A percentile compares a stretch with the other conserved stretches of the same genome.
Conservation (phyloP, 2,797 vertebrate species). For the Ctenochaetus hawaiiensis region DNA sequence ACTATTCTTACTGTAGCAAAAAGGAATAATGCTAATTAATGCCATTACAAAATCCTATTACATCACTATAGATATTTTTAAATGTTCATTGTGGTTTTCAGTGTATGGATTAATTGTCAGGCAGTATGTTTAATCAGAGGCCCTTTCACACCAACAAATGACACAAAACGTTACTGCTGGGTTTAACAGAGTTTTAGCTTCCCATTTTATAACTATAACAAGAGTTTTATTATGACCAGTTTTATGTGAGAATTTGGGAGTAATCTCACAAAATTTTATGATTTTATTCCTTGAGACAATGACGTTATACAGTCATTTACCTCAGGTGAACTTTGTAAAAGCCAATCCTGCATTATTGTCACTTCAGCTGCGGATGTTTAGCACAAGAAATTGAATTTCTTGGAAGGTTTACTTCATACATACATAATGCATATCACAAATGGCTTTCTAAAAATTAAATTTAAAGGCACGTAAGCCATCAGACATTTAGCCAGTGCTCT, state of each 20-base stretch:
- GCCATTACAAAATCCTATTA: neutral
- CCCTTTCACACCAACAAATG: neutral
- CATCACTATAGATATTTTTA: neutral
- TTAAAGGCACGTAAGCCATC: neutral
- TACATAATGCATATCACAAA: slow-evolving; percentile 6
- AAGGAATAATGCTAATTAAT: neutral
- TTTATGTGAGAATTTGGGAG: neutral
- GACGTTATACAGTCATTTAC: neutral
- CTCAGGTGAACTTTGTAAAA: neutral
- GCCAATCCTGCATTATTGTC: neutral
- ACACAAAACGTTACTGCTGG: neutral
- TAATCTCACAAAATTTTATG: neutral
- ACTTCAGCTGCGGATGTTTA: neutral
- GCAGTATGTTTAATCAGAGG: neutral
- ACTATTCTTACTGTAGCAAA: no score
- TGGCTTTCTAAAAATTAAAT: neutral
- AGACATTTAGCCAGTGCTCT: neutral
- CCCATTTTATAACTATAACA: neutral
- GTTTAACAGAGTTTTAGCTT: neutral
- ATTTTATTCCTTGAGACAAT: neutral
- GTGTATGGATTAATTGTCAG: neutral
- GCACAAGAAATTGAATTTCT: neutral
- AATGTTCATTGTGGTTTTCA: neutral
- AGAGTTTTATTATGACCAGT: neutral
- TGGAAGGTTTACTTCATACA: neutral